These are phyloP conservation scores for Cydia strobilella DNA, from an alignment of 1,140 invertebrate genomes.

Conservation along the genomic window DNA sequence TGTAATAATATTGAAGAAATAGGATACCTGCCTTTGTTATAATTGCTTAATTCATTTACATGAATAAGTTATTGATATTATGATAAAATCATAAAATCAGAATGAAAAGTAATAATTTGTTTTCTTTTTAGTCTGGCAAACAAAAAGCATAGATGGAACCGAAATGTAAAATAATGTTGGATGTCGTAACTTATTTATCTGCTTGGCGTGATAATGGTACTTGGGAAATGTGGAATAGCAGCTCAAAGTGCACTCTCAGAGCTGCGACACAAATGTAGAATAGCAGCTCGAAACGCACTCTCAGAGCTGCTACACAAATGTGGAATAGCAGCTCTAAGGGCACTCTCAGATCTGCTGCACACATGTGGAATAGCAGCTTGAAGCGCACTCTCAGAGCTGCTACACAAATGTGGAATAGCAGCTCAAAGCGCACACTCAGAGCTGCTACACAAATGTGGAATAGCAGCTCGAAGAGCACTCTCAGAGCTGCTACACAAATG, in stretches of 20 bases:
- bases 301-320: no score
- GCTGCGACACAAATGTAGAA: neutral
- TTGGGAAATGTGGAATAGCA: neutral
- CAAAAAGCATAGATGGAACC: neutral
- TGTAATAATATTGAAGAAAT: slow-evolving; percentile 19
- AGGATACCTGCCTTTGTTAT: slow-evolving; percentile 14
- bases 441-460: neutral
- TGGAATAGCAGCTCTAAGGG: no score
- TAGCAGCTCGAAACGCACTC: no score
- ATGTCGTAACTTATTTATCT: neutral
- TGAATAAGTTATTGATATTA: slow-evolving; percentile 14
- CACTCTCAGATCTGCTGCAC: no score
- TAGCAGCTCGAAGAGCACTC: no score
- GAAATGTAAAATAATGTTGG: neutral
- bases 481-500: no score
- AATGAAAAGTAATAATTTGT: neutral
- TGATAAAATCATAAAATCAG: slow-evolving; percentile 13
- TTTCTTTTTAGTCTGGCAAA: neutral
- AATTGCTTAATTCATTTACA: slow-evolving; percentile 14
- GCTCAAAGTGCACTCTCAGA: no score
- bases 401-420: neutral
- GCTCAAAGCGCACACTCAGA: no score
- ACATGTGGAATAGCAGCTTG: neutral
- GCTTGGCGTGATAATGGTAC: neutral
- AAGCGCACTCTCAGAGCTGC: no score